Conservation (phyloP, 2,888 invertebrate genomes). For the Erebia ligea region DNA sequence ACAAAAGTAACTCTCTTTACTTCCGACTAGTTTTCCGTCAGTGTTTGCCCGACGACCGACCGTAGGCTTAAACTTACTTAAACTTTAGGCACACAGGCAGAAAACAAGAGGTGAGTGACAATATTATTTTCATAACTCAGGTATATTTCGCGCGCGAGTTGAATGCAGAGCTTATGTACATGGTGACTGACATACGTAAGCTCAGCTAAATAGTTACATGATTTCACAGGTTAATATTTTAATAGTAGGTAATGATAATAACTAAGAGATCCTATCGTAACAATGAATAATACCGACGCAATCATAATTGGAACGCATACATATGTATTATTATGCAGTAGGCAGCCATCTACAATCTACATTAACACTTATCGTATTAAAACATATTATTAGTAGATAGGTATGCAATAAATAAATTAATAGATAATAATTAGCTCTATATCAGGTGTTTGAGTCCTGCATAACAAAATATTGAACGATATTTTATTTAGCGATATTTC, state of each 20-base stretch:
- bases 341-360: not conserved
- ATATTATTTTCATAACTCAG: too few species aligned
- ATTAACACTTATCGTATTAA: too few species aligned
- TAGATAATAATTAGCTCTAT: not conserved
- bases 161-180: too few species aligned
- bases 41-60: too few species aligned
- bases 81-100: too few species aligned
- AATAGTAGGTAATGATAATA: not conserved
- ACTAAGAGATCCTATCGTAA: constrained; percentile 7
- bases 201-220: too few species aligned
- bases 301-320: not conserved
- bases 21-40: too few species aligned
- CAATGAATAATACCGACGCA: not conserved
- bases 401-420: not conserved
- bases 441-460: not conserved
- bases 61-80: too few species aligned
- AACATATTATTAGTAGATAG: not conserved
- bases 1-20: too few species aligned
- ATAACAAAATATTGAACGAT: not conserved
- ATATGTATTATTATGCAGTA: not conserved
- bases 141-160: too few species aligned
- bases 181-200: too few species aligned
- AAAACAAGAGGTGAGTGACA: too few species aligned
- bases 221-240: not conserved
- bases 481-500: constrained; percentile 42